Evolutionary conservation across 2,797 vertebrate genomes (phyloP).

Genomic region (Betta splendens): DNA sequence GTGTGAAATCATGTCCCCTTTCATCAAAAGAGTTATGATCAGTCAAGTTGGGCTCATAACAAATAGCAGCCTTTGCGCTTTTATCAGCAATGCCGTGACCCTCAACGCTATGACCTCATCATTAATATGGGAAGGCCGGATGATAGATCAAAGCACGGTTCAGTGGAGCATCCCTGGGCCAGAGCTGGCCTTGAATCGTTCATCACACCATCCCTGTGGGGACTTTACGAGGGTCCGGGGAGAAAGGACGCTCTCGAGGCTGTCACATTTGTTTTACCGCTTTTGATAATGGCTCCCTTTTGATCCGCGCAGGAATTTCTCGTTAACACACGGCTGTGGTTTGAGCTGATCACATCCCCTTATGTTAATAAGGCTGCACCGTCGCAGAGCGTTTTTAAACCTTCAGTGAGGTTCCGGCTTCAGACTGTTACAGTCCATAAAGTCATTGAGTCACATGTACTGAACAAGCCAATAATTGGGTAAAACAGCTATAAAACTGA

Average conservation of each 20-base stretch:
- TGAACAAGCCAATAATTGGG: not conserved
- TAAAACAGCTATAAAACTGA: not conserved
- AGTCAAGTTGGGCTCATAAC: constrained; percentile 75
- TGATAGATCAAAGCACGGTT: constrained; percentile 83
- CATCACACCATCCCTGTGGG: constrained; percentile 73
- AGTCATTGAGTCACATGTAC: constrained; percentile 1
- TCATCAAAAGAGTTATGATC: constrained; percentile 80
- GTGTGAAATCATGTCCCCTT: constrained; percentile 74
- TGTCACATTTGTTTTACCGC: constrained; percentile 79
- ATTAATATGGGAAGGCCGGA: constrained; percentile 81
- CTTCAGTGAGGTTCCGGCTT: constrained; percentile 1
- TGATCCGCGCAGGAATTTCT: constrained; percentile 49
- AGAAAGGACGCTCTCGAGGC: constrained; percentile 67
- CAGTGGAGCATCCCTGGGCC: constrained; percentile 77
- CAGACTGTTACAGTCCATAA: not conserved
- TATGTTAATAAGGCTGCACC: constrained; percentile 34
- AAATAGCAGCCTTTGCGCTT: constrained; percentile 81
- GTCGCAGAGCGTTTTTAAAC: constrained; percentile 17
- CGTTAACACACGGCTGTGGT: constrained; percentile 49
- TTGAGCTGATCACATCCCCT: constrained; percentile 42
- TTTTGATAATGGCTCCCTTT: constrained; percentile 70
- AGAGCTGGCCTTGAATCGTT: constrained; percentile 80
- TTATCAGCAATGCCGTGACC: constrained; percentile 81
- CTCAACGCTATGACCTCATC: constrained; percentile 83
- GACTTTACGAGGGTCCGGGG: constrained; percentile 65